Conservation (phyloP, 2,797 vertebrate genomes). For the Peromyscus attwateri region DNA sequence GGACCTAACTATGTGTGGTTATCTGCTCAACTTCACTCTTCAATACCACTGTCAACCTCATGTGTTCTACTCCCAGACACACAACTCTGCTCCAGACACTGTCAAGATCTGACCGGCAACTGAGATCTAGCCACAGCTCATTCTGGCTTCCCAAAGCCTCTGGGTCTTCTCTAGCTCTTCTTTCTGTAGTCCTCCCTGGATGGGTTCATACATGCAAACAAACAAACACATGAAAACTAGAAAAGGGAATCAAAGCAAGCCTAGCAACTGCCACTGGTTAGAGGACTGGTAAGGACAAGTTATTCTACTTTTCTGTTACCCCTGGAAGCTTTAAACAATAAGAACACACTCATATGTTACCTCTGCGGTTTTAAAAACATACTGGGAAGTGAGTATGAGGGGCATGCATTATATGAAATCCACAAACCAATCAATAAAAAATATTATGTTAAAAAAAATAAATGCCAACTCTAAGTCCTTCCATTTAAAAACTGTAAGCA, state of each 20-base stretch:
- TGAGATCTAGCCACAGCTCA: not conserved
- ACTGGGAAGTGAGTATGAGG: not conserved
- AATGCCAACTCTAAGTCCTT: conserved; percentile 18
- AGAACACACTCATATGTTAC: conserved; percentile 5
- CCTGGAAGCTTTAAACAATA: conserved; percentile 10
- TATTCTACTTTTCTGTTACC: not conserved
- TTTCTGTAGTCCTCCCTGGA: not conserved
- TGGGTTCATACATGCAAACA: not conserved
- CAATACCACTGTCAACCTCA: not conserved
- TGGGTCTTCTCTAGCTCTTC: not conserved
- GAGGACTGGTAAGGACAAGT: not conserved
- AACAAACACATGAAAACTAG: not conserved
- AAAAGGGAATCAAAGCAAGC: not conserved
- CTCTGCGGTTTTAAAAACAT: conserved; percentile 12
- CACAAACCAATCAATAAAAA: not conserved
- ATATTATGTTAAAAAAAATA: not conserved
- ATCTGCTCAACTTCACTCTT: not conserved
- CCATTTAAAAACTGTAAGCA: conserved; percentile 45
- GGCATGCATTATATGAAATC: not conserved
- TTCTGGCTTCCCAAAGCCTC: not conserved
- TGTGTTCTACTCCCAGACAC: not conserved
- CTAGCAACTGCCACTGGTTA: not conserved
- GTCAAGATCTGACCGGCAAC: not conserved
- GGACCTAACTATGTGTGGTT: not conserved
- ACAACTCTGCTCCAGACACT: not conserved